These are phyloP conservation scores for Phyllostomus hastatus DNA, from an alignment of 2,113 vertebrate genomes.

Conservation along the genomic window DNA sequence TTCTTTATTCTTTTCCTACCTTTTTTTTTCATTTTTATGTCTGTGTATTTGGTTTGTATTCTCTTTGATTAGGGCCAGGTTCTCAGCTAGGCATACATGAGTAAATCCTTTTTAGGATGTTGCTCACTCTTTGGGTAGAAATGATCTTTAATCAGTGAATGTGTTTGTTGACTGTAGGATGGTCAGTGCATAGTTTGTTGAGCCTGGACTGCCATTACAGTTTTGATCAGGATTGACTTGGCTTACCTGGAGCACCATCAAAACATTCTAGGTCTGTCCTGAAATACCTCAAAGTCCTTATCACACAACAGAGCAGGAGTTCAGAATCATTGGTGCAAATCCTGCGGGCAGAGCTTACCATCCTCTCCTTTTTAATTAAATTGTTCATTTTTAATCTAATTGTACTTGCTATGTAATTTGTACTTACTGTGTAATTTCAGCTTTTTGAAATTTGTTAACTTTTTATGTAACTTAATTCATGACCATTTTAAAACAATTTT, in stretches of 20 bases:
- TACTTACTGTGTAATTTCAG: background rate
- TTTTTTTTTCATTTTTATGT: background rate
- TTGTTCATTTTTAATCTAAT: background rate
- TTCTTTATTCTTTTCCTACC: background rate
- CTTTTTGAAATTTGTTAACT: background rate
- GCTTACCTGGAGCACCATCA: background rate
- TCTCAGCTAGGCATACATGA: background rate
- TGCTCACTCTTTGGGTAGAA: background rate
- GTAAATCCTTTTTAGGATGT: background rate
- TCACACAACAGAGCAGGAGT: background rate
- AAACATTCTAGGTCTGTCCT: background rate
- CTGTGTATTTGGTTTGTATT: background rate
- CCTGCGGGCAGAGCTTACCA: background rate
- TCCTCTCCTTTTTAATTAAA: background rate
- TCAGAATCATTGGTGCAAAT: background rate
- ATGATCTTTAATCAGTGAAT: background rate
- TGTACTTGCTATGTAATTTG: background rate
- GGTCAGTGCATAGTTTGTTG: background rate
- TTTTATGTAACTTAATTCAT: background rate
- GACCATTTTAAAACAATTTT: background rate
- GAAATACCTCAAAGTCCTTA: background rate
- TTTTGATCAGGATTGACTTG: background rate
- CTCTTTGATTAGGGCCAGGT: background rate
- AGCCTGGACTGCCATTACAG: background rate
- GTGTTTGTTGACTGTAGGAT: background rate